Conservation (phyloP, 1,140 invertebrate species). For the Trichonephila clavata region DNA sequence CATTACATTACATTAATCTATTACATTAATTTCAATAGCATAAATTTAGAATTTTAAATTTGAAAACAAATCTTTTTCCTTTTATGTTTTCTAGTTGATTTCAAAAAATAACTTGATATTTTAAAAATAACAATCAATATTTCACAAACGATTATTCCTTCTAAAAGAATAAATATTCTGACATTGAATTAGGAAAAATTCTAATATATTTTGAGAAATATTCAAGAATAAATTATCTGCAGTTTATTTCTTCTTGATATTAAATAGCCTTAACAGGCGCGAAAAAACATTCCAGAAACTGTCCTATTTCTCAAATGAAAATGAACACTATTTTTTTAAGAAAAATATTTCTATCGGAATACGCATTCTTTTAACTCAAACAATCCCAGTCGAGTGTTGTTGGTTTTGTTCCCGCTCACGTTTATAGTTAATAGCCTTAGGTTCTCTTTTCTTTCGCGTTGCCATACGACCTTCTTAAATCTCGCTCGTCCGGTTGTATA, state of each 20-base stretch:
- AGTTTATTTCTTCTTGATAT: background rate
- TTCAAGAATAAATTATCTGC: too few species aligned
- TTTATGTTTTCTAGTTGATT: too few species aligned
- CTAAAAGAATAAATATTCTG: too few species aligned
- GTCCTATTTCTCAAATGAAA: conserved; percentile 39
- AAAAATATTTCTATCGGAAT: conserved; percentile 52
- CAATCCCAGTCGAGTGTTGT: conserved; percentile 48
- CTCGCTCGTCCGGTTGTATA: conserved; percentile 62
- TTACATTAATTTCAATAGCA: too few species aligned
- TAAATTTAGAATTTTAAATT: too few species aligned
- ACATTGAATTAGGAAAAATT: too few species aligned
- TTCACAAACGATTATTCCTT: too few species aligned
- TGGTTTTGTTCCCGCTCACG: conserved; percentile 62
- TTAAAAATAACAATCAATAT: too few species aligned
- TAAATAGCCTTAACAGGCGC: background rate
- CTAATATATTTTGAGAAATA: too few species aligned
- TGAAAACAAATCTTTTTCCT: too few species aligned
- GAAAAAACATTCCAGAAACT: background rate
- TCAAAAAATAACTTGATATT: too few species aligned
- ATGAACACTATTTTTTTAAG: conserved; percentile 13
- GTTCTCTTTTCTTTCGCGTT: conserved; percentile 15
- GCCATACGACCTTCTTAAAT: conserved; percentile 69
- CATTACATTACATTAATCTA: too few species aligned
- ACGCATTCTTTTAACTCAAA: conserved; percentile 51
- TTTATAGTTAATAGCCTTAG: conserved; percentile 62